Evolutionary conservation across 2,888 invertebrate genomes (phyloP).

Genomic region (Hypolimnas misippus): DNA sequence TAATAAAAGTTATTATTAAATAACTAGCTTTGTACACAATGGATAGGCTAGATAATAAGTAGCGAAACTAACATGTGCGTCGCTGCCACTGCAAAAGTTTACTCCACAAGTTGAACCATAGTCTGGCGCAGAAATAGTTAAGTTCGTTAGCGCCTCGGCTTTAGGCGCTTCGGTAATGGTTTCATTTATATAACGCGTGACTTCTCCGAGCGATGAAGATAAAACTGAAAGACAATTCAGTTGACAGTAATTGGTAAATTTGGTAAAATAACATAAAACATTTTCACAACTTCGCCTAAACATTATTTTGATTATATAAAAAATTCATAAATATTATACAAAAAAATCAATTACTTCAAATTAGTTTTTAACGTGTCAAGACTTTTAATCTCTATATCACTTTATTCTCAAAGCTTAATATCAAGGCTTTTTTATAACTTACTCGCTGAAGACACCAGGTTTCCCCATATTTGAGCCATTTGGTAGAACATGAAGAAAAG

Average conservation of each 20-base stretch:
- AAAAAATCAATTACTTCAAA: conserved; percentile 1
- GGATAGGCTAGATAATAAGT: neutral
- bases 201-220: conserved; percentile 70
- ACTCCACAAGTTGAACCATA: conserved; percentile 88
- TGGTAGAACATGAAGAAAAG: conserved; percentile 98
- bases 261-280: no score
- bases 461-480: conserved; percentile 98
- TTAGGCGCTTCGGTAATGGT: conserved; percentile 47
- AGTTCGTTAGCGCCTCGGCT: conserved; percentile 50
- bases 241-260: no score
- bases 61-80: conserved; percentile 62
- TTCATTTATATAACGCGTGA: conserved; percentile 48
- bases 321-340: neutral
- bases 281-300: no score
- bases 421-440: conserved; percentile 52
- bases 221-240: conserved; percentile 58
- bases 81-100: conserved; percentile 87
- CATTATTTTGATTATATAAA: no score
- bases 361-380: neutral
- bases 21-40: no score
- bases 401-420: no score
- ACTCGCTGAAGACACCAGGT: conserved; percentile 94
- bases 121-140: conserved; percentile 59
- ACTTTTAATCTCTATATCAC: neutral
- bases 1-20: no score